These are phyloP conservation scores for Hypomesus transpacificus DNA, from an alignment of 2,113 vertebrate genomes.

Conservation along the genomic window DNA sequence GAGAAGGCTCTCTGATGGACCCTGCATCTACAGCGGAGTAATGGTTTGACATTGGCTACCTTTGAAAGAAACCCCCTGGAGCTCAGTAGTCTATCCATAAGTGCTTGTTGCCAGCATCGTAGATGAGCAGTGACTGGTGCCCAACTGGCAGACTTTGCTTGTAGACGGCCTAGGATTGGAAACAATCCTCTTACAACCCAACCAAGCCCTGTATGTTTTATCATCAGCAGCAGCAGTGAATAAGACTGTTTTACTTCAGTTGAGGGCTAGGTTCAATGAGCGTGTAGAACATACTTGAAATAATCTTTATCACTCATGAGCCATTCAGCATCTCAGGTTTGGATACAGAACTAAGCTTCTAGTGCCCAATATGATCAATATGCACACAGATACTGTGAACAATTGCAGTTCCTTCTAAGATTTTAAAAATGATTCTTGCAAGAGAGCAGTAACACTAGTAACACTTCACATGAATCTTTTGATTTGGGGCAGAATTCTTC, in stretches of 20 bases:
- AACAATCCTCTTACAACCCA: slow-evolving; percentile 64
- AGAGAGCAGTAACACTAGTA: no score
- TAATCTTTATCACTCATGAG: slow-evolving; percentile 24
- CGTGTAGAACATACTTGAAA: slow-evolving; percentile 37
- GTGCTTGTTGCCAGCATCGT: slow-evolving; percentile 42
- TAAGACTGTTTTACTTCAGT: slow-evolving; percentile 42
- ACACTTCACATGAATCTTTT: no score
- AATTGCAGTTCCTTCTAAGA: no score
- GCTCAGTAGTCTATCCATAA: slow-evolving; percentile 14
- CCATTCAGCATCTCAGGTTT: slow-evolving; percentile 10
- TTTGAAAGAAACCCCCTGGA: slow-evolving; percentile 44
- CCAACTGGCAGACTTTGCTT: slow-evolving; percentile 54
- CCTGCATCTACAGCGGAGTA: slow-evolving; percentile 14
- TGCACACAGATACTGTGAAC: no score
- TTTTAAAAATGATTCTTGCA: no score
- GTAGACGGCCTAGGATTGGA: slow-evolving; percentile 34
- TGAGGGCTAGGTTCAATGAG: slow-evolving; percentile 40
- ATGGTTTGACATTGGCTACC: slow-evolving; percentile 47
- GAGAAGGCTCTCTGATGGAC: slow-evolving; percentile 20
- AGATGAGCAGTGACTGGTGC: slow-evolving; percentile 40
- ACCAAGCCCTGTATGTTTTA: slow-evolving; percentile 52
- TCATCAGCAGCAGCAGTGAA: slow-evolving; percentile 54
- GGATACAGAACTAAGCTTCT: background rate
- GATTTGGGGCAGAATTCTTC: no score
- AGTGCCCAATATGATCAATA: no score